phyloP scores from a whole-genome alignment of 2,888 invertebrate genomes.

The Theodoxus fluviatilis region DNA sequence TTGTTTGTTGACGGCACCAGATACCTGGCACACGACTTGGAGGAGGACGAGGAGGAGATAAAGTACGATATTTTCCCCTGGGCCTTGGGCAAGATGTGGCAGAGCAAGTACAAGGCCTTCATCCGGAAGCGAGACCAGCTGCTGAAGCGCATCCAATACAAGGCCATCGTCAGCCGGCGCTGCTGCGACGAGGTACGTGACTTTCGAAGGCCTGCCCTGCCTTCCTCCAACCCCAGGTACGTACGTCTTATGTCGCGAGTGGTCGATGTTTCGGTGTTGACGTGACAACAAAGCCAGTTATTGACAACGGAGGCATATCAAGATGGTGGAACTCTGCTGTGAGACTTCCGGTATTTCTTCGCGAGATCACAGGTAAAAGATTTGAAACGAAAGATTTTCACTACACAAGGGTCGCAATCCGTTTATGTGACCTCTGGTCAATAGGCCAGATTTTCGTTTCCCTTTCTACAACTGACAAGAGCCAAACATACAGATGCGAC shows the following conservation, averaged over 20 bases:
- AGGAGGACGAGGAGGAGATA: slow-evolving; percentile 70
- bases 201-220: background rate
- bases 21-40: slow-evolving; percentile 70
- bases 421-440: too few species aligned
- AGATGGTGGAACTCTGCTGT: background rate
- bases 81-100: slow-evolving; percentile 64
- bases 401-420: too few species aligned
- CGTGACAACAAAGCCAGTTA: too few species aligned
- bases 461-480: too few species aligned
- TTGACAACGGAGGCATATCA: too few species aligned
- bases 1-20: slow-evolving; percentile 28
- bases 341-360: background rate
- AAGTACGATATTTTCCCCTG: slow-evolving; percentile 68
- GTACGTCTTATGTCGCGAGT: background rate
- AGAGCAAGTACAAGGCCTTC: slow-evolving; percentile 55
- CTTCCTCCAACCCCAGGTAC: background rate
- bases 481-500: too few species aligned
- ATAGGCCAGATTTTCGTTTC: too few species aligned
- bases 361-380: too few species aligned
- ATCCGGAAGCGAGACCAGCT: slow-evolving; percentile 62
- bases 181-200: slow-evolving; percentile 68
- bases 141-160: slow-evolving; percentile 67
- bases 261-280: background rate
- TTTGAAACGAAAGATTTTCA: too few species aligned
- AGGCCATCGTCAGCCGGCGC: slow-evolving; percentile 68